Conservation (phyloP, 2,797 vertebrate species). For the Crenichthys baileyi region DNA sequence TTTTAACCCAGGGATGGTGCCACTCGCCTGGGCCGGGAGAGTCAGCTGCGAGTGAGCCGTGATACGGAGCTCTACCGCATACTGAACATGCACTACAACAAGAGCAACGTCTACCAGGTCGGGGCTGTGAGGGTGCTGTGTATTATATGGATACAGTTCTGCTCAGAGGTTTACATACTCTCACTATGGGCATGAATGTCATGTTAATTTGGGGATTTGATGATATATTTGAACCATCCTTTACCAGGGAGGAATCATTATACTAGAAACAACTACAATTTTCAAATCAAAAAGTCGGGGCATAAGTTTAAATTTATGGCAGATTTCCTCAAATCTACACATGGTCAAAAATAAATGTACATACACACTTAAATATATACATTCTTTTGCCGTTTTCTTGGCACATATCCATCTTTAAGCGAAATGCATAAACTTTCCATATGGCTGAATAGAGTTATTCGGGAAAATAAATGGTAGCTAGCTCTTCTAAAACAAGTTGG, state of each 20-base stretch:
- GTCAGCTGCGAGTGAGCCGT: conserved; percentile 74
- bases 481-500: not conserved
- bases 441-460: not conserved
- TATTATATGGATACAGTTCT: not conserved
- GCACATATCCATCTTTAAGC: not conserved
- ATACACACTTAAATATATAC: not conserved
- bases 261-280: not conserved
- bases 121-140: conserved; percentile 13
- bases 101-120: conserved; percentile 86
- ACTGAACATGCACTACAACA: conserved; percentile 87
- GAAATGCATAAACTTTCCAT: not conserved
- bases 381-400: not conserved
- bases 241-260: not conserved
- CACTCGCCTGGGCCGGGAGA: conserved; percentile 62
- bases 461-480: not conserved
- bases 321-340: not conserved
- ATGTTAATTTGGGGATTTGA: not conserved
- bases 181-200: not conserved
- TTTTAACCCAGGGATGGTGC: conserved; percentile 63
- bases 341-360: not conserved
- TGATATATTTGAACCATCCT: not conserved
- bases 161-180: not conserved
- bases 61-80: conserved; percentile 85
- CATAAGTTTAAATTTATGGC: not conserved
- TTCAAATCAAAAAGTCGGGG: not conserved